A percentile compares a stretch with the other conserved stretches of the same genome.
Evolutionary conservation across 2,888 invertebrate species (phyloP).

Genomic region (Aplocera efformata): DNA sequence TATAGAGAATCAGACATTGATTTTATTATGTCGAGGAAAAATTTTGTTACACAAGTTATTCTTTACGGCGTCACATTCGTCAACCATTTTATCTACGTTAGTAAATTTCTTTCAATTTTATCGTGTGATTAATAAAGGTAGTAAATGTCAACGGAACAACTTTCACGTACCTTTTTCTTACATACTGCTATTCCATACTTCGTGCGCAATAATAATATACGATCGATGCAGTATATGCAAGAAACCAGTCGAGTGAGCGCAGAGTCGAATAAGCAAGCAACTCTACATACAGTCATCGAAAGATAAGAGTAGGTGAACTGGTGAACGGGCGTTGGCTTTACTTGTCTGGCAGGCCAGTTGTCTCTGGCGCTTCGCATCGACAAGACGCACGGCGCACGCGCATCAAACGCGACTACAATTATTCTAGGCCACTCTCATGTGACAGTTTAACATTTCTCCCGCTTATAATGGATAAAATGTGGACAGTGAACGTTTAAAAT

Average conservation of each 20-base stretch:
- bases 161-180: conserved; percentile 33
- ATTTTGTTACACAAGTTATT: background rate
- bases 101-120: conserved; percentile 34
- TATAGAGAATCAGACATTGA: too few species aligned
- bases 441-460: conserved; percentile 58
- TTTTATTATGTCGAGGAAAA: too few species aligned
- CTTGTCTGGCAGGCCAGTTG: conserved; percentile 61
- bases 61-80: conserved; percentile 28
- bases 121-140: conserved; percentile 31
- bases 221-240: conserved; percentile 39
- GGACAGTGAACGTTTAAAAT: conserved; percentile 48
- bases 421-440: conserved; percentile 62
- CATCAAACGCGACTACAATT: conserved; percentile 36
- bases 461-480: conserved; percentile 57
- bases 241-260: conserved; percentile 58
- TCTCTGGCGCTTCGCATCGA: conserved; percentile 59
- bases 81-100: conserved; percentile 29
- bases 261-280: conserved; percentile 47
- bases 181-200: conserved; percentile 28
- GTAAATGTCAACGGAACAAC: conserved; percentile 28
- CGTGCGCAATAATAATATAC: conserved; percentile 34
- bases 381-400: conserved; percentile 66
- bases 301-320: conserved; percentile 75
- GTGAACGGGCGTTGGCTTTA: conserved; percentile 71
- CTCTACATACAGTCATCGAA: conserved; percentile 51